Conservation (phyloP, 1,140 invertebrate genomes). For the Steinernema feltiae region DNA sequence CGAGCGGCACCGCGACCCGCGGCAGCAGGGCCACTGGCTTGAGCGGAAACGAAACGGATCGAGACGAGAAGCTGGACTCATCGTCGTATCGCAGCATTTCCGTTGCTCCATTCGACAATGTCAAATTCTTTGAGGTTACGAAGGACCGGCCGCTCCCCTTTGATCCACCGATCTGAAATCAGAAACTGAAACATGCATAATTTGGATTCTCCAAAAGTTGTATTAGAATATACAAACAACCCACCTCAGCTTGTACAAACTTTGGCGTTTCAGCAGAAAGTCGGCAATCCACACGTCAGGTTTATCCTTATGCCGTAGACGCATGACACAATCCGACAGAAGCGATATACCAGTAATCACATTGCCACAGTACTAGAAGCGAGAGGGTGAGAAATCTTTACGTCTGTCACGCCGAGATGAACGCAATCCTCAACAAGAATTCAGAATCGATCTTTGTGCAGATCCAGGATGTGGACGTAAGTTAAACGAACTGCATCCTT, state of each 20-base stretch:
- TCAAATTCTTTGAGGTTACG: no score
- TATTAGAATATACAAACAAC: slow-evolving; percentile 24
- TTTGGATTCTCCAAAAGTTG: no score
- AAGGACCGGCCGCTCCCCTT: no score
- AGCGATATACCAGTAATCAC: slow-evolving; percentile 87
- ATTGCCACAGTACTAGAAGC: slow-evolving; percentile 80
- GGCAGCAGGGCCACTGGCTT: no score
- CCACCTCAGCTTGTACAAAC: slow-evolving; percentile 87
- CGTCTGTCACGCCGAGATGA: slow-evolving; percentile 64
- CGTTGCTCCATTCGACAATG: no score
- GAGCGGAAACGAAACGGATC: no score
- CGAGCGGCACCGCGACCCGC: no score
- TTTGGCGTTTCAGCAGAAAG: slow-evolving; percentile 72
- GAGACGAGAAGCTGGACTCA: no score
- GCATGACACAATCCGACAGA: slow-evolving; percentile 80
- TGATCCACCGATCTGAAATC: no score
- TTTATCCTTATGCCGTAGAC: slow-evolving; percentile 70
- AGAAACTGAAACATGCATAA: no score
- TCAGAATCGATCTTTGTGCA: slow-evolving; percentile 79
- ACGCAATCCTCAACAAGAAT: slow-evolving; percentile 91
- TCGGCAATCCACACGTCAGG: slow-evolving; percentile 67
- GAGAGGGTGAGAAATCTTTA: not conserved
- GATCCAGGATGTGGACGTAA: slow-evolving; percentile 79
- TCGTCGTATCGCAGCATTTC: no score
- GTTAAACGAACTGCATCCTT: slow-evolving; percentile 65